Conservation (phyloP, 2,113 vertebrate genomes). For the Vanacampus margaritifer region DNA sequence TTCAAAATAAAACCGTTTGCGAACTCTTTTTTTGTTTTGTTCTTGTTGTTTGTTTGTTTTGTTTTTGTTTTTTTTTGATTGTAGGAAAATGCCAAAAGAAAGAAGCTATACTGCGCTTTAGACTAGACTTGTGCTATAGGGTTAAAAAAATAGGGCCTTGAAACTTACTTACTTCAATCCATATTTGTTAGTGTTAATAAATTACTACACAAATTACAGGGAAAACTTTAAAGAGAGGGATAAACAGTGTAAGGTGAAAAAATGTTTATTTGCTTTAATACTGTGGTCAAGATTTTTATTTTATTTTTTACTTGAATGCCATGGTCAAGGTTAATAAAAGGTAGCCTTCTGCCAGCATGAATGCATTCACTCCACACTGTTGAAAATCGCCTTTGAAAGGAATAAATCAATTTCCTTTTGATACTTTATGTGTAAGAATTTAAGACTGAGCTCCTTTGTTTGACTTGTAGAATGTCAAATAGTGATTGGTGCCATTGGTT, state of each 20-base stretch:
- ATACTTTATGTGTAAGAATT: slow-evolving; percentile 25
- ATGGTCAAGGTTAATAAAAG: slow-evolving; percentile 7
- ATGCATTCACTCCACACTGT: slow-evolving; percentile 6
- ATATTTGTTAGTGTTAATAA: neutral
- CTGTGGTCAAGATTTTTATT: neutral
- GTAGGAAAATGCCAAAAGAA: too few species aligned
- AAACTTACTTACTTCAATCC: too few species aligned
- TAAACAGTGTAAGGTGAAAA: neutral
- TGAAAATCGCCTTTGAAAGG: slow-evolving; percentile 24
- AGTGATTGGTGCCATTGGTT: slow-evolving; percentile 46
- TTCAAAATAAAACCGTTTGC: too few species aligned
- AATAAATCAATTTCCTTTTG: slow-evolving; percentile 27
- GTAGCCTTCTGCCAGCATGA: slow-evolving; percentile 23
- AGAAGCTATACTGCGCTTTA: too few species aligned
- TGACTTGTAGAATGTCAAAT: slow-evolving; percentile 41
- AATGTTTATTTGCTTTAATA: slow-evolving; percentile 13
- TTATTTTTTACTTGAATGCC: slow-evolving; percentile 11
- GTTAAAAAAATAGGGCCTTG: too few species aligned
- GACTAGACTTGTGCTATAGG: too few species aligned
- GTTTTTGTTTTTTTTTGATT: too few species aligned
- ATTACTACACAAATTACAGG: too few species aligned
- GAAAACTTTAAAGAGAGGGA: too few species aligned
- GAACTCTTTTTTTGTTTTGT: too few species aligned
- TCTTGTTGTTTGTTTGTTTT: too few species aligned
- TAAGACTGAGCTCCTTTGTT: slow-evolving; percentile 23